These are phyloP conservation scores for Hetaerina americana DNA, from an alignment of 1,140 invertebrate species.

Conservation along the genomic window DNA sequence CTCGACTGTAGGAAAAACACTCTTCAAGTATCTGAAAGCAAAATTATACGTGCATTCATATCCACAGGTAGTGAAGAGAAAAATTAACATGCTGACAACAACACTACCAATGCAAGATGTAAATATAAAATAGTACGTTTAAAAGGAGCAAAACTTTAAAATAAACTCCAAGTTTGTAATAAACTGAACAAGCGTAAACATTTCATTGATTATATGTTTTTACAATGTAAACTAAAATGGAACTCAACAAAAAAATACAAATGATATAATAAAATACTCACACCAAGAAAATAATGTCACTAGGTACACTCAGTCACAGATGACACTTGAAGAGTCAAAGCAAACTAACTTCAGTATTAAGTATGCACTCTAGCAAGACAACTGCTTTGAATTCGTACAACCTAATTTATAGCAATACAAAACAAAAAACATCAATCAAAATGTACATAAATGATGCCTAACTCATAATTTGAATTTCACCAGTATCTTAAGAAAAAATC, in stretches of 20 bases:
- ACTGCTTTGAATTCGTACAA: background rate
- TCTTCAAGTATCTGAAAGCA: conserved; percentile 68
- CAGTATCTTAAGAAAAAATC: background rate
- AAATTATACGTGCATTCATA: conserved; percentile 11
- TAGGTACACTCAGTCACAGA: too few relatives aligned
- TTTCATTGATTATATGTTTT: too few relatives aligned
- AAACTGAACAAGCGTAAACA: too few relatives aligned
- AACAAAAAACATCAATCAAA: background rate
- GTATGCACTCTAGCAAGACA: background rate
- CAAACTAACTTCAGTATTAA: conserved; percentile 1
- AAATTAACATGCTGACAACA: background rate
- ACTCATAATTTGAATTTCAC: background rate
- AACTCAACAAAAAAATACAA: too few relatives aligned
- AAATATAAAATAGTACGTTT: too few relatives aligned
- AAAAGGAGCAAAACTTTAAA: too few relatives aligned
- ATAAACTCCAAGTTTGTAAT: too few relatives aligned
- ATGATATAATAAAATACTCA: too few relatives aligned
- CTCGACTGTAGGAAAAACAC: conserved; percentile 79
- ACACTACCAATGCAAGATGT: background rate
- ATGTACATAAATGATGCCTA: too few relatives aligned
- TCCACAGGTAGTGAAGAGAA: conserved; percentile 3
- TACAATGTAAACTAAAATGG: too few relatives aligned
- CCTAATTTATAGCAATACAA: background rate
- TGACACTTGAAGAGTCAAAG: too few relatives aligned
- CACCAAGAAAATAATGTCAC: too few relatives aligned